Base-by-base conservation (phyloP, 2,888 invertebrate genomes). In the Sesia bembeciformis region DNA sequence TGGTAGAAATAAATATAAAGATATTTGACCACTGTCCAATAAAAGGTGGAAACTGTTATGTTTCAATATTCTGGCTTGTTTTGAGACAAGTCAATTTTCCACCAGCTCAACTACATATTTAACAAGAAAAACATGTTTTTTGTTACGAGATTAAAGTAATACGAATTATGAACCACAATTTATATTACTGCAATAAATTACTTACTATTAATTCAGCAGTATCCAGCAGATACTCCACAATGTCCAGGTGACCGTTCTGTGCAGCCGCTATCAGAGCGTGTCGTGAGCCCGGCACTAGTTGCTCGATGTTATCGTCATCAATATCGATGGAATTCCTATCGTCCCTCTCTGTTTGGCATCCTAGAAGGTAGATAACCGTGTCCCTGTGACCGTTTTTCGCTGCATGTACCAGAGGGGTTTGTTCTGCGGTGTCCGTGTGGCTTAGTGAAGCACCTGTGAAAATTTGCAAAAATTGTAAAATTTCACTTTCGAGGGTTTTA, bases 201-300 rank as follows among this genome's bases (percentile, higher is more conserved):
- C 97, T 95, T 4, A 96, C 93, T 56, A 93, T 92, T 38, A 96
- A 93, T 67, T 95, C 95, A 46, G 95, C 93, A 87, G 95, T 94
- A 79, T 97, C 97, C 56, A 98, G 79, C 38, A 98, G 88, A 80
- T 97, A 97, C 76, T 98, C 97, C 7, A 97, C 95, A 59, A 97
- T 95, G 82, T 96, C 94, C 52, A 93, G 91, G 77, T 97, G 95
- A 4, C 97, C 97, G 72, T 95, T 95, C 8, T 95, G 94, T 0
- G 98, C 94, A 0, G 97, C 97, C 0, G 95, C 96, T 23, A 97
- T 94, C 43, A 98, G 83, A 0, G 97, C 95, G 72, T 97, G 97
- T 59, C 97, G 95, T 4, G 96, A 93, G 0, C 96, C 97, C 56
- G 96, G 94, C 2, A 93, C 91, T 3, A 95, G 81, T 38, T 91